These are phyloP conservation scores for Heliocidaris erythrogramma DNA, from an alignment of 35 echinoderm and acorn worm species.

Conservation along the genomic window DNA sequence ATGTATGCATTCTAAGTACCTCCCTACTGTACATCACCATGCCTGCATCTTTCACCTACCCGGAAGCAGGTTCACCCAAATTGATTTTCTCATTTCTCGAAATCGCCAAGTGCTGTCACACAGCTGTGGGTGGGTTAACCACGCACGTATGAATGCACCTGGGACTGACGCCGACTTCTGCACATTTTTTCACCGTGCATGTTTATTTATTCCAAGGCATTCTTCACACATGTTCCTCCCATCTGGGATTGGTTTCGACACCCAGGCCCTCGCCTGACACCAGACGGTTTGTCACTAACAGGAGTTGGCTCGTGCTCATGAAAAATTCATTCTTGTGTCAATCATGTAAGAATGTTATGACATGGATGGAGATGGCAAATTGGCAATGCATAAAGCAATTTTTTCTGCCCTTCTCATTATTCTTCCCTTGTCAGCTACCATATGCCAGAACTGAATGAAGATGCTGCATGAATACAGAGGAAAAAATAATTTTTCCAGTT, in stretches of 20 bases:
- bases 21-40: background rate
- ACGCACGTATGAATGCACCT: background rate
- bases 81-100: background rate
- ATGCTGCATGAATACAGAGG: background rate
- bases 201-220: background rate
- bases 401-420: background rate
- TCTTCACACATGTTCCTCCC: background rate
- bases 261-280: background rate
- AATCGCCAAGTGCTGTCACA: background rate
- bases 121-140: background rate
- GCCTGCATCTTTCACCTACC: background rate
- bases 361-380: background rate
- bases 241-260: background rate
- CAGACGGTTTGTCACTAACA: conserved; percentile 1
- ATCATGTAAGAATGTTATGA: background rate
- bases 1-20: background rate
- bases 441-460: background rate
- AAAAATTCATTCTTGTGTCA: background rate
- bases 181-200: background rate
- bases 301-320: background rate
- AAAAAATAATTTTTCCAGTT: background rate
- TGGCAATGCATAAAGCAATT: background rate
- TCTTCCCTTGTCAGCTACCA: background rate
- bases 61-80: background rate
- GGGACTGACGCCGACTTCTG: background rate